Evolutionary conservation across 2,888 invertebrate genomes (phyloP).

Genomic region (Coecobrya sp.): DNA sequence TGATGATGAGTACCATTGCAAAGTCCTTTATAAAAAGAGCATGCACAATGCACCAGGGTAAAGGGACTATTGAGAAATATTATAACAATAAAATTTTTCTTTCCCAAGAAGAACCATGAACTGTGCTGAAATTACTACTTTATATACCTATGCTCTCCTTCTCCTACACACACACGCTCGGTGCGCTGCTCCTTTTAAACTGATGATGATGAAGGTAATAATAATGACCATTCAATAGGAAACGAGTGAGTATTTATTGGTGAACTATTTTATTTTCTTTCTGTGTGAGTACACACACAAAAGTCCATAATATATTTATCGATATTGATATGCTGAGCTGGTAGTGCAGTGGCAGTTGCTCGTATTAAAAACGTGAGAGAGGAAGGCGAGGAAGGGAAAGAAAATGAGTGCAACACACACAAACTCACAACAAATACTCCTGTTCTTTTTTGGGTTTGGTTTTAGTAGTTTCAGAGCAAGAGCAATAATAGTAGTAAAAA

Average conservation of each 20-base stretch:
- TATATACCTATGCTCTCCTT: neutral
- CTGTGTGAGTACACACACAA: slow-evolving; percentile 16
- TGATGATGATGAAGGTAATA: slow-evolving; percentile 35
- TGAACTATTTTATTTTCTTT: neutral
- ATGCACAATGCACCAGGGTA: neutral
- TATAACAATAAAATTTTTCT: slow-evolving; percentile 43
- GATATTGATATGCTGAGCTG: slow-evolving; percentile 41
- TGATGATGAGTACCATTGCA: no score
- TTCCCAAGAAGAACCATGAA: slow-evolving; percentile 44
- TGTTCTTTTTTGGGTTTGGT: slow-evolving; percentile 21
- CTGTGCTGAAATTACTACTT: neutral
- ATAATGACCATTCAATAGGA: slow-evolving; percentile 45
- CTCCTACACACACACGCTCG: neutral
- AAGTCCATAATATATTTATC: slow-evolving; percentile 63
- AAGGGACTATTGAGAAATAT: slow-evolving; percentile 14
- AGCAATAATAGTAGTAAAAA: no score
- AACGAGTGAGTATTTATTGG: slow-evolving; percentile 32
- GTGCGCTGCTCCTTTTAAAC: slow-evolving; percentile 33
- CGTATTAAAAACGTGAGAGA: neutral
- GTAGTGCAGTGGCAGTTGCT: neutral
- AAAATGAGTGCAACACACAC: slow-evolving; percentile 46
- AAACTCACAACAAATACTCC: neutral
- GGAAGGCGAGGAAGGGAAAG: neutral
- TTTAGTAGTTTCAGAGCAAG: no score
- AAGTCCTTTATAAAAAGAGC: slow-evolving; percentile 26